phyloP scores from a whole-genome alignment of 1,140 invertebrate genomes.

The Halesus radiatus region DNA sequence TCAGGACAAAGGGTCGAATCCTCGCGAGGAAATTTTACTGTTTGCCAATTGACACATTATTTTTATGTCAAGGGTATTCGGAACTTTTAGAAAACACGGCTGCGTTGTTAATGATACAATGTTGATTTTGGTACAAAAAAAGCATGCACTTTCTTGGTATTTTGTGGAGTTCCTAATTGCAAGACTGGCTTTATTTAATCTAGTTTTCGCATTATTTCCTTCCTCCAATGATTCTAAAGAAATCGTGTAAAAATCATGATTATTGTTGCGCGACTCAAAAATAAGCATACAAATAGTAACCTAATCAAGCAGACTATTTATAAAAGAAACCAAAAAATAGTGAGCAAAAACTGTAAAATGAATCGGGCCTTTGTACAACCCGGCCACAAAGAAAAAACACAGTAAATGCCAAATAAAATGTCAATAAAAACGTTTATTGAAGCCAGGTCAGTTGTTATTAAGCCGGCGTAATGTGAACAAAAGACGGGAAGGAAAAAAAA shows the following conservation, averaged over 20 bases:
- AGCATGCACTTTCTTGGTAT: too few relatives aligned
- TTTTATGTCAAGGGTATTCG: too few relatives aligned
- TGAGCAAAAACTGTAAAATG: slow-evolving; percentile 1
- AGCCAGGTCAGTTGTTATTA: background rate
- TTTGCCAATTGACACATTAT: background rate
- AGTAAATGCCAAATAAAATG: slow-evolving; percentile 9
- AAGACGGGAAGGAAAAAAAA: background rate
- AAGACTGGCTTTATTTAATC: too few relatives aligned
- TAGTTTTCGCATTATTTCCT: too few relatives aligned
- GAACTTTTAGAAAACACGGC: too few relatives aligned
- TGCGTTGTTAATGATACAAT: too few relatives aligned
- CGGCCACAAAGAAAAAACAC: background rate
- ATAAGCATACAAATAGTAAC: background rate
- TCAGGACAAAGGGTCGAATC: slow-evolving; percentile 22
- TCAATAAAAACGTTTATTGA: background rate
- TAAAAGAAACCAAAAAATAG: background rate
- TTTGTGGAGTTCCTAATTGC: too few relatives aligned
- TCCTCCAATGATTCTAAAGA: background rate
- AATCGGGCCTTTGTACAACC: background rate
- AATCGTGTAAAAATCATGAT: background rate
- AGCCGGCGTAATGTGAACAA: background rate
- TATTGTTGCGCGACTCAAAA: background rate
- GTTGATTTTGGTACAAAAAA: too few relatives aligned
- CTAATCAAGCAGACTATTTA: background rate
- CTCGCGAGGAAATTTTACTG: background rate